phyloP scores from a whole-genome alignment of 2,797 vertebrate genomes.

The Acestrorhynchus altus region DNA sequence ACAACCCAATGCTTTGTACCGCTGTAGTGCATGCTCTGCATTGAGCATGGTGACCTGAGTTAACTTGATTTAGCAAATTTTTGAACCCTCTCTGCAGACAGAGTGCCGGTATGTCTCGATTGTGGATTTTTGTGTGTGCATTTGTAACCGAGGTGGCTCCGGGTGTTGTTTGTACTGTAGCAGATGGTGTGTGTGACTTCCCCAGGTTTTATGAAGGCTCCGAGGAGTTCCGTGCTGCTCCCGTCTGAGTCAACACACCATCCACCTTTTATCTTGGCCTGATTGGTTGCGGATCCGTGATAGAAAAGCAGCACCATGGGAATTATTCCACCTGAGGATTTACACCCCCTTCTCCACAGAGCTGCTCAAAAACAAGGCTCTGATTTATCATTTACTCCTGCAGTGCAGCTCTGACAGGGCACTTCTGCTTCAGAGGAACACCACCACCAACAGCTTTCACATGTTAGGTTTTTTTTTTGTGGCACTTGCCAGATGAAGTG shows the following conservation, averaged over 20 bases:
- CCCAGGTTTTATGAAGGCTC: conserved; percentile 55
- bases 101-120: conserved; percentile 13
- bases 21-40: too few species aligned
- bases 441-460: neutral
- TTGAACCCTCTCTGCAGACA: neutral
- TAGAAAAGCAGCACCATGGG: conserved; percentile 66
- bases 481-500: neutral
- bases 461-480: neutral
- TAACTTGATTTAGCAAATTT: neutral
- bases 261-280: conserved; percentile 72
- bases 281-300: conserved; percentile 74
- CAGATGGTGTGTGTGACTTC: conserved; percentile 67
- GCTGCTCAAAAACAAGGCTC: conserved; percentile 46
- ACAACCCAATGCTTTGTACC: too few species aligned
- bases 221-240: conserved; percentile 79
- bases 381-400: conserved; percentile 68
- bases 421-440: too few species aligned
- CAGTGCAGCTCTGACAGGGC: neutral
- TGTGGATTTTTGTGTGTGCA: conserved; percentile 28
- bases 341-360: conserved; percentile 1
- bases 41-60: neutral
- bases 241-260: conserved; percentile 76
- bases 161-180: conserved; percentile 58
- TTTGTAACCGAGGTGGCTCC: conserved; percentile 15
- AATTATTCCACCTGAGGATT: conserved; percentile 75